Conservation (phyloP, 2,113 vertebrate genomes). For the Setophaga coronata region DNA sequence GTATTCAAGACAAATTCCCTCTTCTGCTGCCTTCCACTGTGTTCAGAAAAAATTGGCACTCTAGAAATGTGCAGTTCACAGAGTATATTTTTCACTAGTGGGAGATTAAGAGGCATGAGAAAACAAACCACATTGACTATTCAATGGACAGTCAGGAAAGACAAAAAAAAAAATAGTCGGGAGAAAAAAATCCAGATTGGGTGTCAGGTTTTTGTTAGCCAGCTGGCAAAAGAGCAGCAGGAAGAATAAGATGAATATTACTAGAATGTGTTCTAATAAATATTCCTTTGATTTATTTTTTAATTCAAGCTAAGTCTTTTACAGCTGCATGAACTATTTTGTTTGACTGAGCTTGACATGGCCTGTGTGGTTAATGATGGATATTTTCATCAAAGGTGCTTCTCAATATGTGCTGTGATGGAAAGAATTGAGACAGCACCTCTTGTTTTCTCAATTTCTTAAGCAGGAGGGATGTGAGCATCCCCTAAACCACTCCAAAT, state of each 20-base stretch:
- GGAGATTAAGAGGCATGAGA: background rate
- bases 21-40: background rate
- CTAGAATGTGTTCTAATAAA: background rate
- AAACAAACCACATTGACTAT: background rate
- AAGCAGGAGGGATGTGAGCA: background rate
- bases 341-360: background rate
- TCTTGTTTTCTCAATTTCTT: background rate
- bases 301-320: background rate
- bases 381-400: background rate
- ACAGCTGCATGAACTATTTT: background rate
- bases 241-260: background rate
- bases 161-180: background rate
- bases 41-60: background rate
- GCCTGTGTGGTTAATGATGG: background rate
- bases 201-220: background rate
- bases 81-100: background rate
- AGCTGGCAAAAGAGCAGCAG: background rate
- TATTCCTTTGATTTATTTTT: constrained; percentile 28
- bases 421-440: background rate
- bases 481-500: background rate
- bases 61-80: background rate
- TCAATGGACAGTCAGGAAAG: background rate
- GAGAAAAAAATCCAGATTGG: background rate
- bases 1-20: background rate
- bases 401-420: background rate